Evolutionary conservation across 2,113 vertebrate genomes (phyloP), one percentile per base, ranked within the genome.

Genomic region (Petromus typicus): DNA sequence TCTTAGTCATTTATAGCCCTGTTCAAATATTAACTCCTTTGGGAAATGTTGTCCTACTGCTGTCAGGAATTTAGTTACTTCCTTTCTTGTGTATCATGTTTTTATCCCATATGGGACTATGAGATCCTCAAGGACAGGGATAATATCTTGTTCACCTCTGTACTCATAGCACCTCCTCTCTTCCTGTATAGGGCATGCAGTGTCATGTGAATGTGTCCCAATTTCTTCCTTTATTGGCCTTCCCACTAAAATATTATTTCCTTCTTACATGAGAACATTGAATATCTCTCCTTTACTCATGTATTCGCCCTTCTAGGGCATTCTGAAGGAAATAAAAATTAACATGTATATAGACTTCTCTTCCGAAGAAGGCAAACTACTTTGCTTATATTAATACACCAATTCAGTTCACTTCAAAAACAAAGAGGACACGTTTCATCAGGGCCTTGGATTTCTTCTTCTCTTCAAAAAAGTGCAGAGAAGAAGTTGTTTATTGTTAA

Each of bases 391-490:
- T 89, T 83, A 84, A 89, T 37, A 67, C 12, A 3, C 14, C n/a
- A 63, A 69, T 79, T n/a, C 63, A 69, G n/a, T 82, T 80, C 57
- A 67, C 34, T 48, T 37, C 34, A 59, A 75, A 56, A 3, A 27
- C 34, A 34, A 59, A 54, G 23, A 34, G 8, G 23, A 43, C 30
- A 22, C 34, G 2, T 69, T 86, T 89, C 45, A 22, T 20, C 13
- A 20, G 88, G 17, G 4, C 43, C 27, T 7, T 37, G 64, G 22
- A 9, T 61, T 96, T 95, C 89, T 75, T 91, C 32, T 86, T 93
- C 54, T 63, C 66, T 5, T 81, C 69, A 78, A 61, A 85, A 20
- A 30, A 75, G 4, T 7, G 10, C 37, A 14, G 0, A 66, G 34
- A 23, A 14, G 32, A 75, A 87, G 25, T 34, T 1, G 13, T 32